These are phyloP conservation scores for Camarhynchus parvulus DNA, from an alignment of 2,113 vertebrate genomes.

Conservation along the genomic window DNA sequence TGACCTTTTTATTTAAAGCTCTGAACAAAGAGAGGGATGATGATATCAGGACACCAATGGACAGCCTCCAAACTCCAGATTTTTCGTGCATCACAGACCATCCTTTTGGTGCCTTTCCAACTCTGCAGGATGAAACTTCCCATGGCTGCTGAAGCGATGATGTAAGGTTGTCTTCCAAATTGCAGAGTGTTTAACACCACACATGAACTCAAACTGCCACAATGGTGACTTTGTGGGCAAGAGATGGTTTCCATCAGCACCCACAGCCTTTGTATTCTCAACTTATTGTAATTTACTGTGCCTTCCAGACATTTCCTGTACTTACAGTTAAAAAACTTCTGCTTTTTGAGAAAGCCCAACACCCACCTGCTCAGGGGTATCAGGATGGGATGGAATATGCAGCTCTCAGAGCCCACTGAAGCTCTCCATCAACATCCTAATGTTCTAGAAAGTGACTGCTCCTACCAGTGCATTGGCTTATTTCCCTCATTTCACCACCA, in stretches of 20 bases:
- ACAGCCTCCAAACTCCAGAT: not conserved
- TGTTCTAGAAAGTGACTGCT: not conserved
- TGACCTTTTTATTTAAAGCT: constrained; percentile 1
- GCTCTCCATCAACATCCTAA: not conserved
- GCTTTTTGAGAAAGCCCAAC: not conserved
- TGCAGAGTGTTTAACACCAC: not conserved
- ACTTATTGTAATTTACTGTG: not conserved
- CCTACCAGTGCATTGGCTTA: fast-evolving
- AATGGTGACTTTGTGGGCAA: not conserved
- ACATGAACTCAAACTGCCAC: not conserved
- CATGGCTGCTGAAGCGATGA: not conserved
- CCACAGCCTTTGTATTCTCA: not conserved
- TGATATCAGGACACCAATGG: not conserved
- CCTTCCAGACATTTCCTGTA: not conserved
- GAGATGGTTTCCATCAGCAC: not conserved
- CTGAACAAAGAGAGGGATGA: constrained; percentile 10
- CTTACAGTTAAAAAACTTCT: not conserved
- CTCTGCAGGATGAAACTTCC: not conserved
- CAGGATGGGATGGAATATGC: not conserved
- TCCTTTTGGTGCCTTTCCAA: not conserved
- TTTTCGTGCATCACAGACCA: not conserved
- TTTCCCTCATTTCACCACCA: not conserved
- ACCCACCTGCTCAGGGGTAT: not conserved
- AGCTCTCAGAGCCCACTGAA: not conserved
- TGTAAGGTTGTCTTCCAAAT: not conserved